Percentiles rank a stretch among this genome's conserved stretches.
Evolutionary conservation across 2,888 invertebrate species (phyloP).

Genomic region (Exocentrus adspersus): DNA sequence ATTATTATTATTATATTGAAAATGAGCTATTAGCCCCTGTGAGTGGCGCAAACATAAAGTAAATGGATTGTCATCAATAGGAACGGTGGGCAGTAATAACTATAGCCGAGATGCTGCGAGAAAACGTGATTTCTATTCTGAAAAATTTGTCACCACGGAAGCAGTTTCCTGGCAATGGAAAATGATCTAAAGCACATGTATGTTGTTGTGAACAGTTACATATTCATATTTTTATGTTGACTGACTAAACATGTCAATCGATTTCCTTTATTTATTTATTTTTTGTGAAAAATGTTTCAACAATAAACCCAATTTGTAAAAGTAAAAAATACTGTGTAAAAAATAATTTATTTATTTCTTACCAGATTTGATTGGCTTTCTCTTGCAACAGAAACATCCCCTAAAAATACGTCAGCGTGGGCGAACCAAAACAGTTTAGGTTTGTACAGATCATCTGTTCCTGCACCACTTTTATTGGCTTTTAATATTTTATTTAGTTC

Average conservation of each 20-base stretch:
- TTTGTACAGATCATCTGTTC: conserved; percentile 45
- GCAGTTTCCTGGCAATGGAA: conserved; percentile 45
- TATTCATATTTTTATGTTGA: too few relatives aligned
- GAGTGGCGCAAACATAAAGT: neutral
- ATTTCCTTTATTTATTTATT: too few relatives aligned
- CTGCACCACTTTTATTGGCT: conserved; percentile 51
- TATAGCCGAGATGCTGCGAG: neutral
- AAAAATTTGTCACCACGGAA: conserved; percentile 40
- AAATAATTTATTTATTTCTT: conserved; percentile 1
- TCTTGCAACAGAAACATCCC: conserved; percentile 19
- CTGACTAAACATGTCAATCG: too few relatives aligned
- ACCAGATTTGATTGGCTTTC: conserved; percentile 28
- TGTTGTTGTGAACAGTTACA: too few relatives aligned
- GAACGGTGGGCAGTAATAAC: neutral
- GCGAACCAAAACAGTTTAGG: conserved; percentile 25
- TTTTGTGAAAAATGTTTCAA: too few relatives aligned
- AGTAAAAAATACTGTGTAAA: too few relatives aligned
- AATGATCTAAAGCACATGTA: conserved; percentile 30
- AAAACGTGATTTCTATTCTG: conserved; percentile 38
- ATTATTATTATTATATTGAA: too few relatives aligned
- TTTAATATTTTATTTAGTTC: conserved; percentile 51
- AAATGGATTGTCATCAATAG: neutral
- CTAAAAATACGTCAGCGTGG: conserved; percentile 26
- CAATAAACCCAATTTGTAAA: too few relatives aligned
- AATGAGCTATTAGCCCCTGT: neutral